A percentile compares a stretch with the other conserved stretches of the same genome.
Conservation (phyloP, 2,888 invertebrate species). For the Palloptera scutellata region DNA sequence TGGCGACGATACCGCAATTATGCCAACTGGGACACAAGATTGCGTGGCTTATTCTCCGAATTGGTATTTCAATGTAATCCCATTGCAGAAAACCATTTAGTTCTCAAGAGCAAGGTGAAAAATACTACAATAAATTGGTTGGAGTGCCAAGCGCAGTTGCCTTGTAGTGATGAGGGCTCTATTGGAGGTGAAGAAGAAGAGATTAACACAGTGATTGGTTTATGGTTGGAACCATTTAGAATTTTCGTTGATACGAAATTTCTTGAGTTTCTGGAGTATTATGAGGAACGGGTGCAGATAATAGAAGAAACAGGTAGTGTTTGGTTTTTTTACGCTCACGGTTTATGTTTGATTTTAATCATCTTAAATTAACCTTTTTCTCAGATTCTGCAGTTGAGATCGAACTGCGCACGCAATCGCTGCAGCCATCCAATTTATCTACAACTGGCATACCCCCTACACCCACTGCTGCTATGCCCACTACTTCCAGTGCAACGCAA, state of each 20-base stretch:
- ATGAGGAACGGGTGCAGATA: constrained; percentile 33
- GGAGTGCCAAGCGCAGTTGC: constrained; percentile 52
- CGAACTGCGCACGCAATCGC: constrained; percentile 35
- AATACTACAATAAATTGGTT: constrained; percentile 51
- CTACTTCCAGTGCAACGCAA: constrained; percentile 29
- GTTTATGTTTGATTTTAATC: not conserved
- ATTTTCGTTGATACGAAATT: constrained; percentile 48
- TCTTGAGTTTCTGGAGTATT: constrained; percentile 53
- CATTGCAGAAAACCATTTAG: constrained; percentile 33
- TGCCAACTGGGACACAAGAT: constrained; percentile 39
- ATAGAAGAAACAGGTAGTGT: constrained; percentile 4
- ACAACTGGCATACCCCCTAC: constrained; percentile 18
- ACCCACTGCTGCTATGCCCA: constrained; percentile 14
- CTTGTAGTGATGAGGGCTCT: constrained; percentile 28
- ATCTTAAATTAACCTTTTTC: constrained; percentile 8
- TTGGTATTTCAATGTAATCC: constrained; percentile 37
- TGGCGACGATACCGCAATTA: constrained; percentile 46
- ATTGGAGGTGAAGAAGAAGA: not conserved
- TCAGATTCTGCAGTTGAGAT: constrained; percentile 32
- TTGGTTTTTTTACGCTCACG: too few species aligned
- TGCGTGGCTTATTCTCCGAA: constrained; percentile 43
- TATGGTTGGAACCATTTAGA: constrained; percentile 55
- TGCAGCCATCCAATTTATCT: constrained; percentile 26
- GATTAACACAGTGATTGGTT: constrained; percentile 44
- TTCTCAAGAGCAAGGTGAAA: constrained; percentile 36